phyloP scores from a whole-genome alignment of 2,113 vertebrate genomes.

The Syngnathus typhle region DNA sequence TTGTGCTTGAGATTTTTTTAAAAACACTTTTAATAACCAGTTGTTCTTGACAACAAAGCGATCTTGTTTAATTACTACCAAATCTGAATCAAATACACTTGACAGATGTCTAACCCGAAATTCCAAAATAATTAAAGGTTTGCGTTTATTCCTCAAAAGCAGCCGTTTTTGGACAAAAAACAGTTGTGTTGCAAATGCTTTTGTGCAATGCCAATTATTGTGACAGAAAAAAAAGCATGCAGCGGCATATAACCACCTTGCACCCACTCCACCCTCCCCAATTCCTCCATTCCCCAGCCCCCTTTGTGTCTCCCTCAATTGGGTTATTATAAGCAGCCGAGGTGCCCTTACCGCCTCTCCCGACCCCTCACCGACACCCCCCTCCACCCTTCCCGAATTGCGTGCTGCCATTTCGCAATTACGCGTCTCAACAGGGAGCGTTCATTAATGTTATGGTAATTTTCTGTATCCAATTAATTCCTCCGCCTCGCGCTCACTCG shows the following conservation, averaged over 20 bases:
- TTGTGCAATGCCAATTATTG: constrained; percentile 38
- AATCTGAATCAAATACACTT: neutral
- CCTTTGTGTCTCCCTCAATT: constrained; percentile 38
- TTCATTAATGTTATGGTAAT: constrained; percentile 81
- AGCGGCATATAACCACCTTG: constrained; percentile 10
- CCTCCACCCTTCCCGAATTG: constrained; percentile 34
- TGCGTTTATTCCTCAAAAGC: neutral
- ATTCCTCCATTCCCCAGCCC: constrained; percentile 4
- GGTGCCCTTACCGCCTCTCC: constrained; percentile 39
- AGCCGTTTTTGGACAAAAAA: neutral
- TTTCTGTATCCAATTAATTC: constrained; percentile 77
- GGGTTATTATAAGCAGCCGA: constrained; percentile 57
- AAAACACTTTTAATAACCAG: neutral
- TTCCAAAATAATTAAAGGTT: neutral
- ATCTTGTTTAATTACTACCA: neutral
- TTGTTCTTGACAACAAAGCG: neutral
- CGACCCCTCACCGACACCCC: neutral
- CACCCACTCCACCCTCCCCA: neutral
- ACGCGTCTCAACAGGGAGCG: constrained; percentile 71
- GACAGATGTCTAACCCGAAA: neutral
- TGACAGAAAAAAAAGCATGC: constrained; percentile 53
- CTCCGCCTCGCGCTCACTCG: constrained; percentile 46
- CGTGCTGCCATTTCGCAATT: constrained; percentile 67
- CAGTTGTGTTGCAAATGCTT: constrained; percentile 31
- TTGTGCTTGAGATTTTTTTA: no score